Base-by-base conservation (phyloP, 2,113 vertebrate genomes). In the Oceanodroma tethys region DNA sequence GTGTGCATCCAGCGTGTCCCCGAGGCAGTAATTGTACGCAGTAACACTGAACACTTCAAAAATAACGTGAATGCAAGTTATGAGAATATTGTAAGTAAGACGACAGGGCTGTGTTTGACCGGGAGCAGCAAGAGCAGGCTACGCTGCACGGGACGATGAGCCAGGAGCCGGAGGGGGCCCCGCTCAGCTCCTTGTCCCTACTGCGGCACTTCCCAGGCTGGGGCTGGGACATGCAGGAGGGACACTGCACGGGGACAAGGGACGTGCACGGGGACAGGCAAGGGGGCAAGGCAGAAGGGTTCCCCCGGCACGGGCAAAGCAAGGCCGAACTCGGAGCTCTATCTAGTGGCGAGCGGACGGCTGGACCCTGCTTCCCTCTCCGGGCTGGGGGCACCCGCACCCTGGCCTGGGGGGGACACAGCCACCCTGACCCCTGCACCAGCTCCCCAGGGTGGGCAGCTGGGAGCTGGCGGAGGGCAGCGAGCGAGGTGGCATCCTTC, bases 11-110 rank as follows among this genome's bases (percentile, higher is more conserved):
- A 3, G 34, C 0, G 19, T 11, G 82, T 52, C 81, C 3, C 53
- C 4, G 15, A 10, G 52, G 87, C 22, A 8, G 40, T 8, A 5
- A 21, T 2, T 14, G 48, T 11, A 15, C 0, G 27, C 21, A 5
- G 27, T 10, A 10, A 26, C 27, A 8, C 38, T 2, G 16, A 45
- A 63, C 7, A 3, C 48, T 45, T 11, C 1, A 58, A 10, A 21
- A 55, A 52, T 19, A 16, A 8, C 0, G 2, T 38, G 16, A 5
- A 3, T 7, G 3, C 0, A 0, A 38, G 5, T 19, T 16, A 5
- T 36, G 72, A 40, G 52, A 36, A 8, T 0, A 0, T 22, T 3
- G 27, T 34, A 30, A 36, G 23, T 9, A 13, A 10, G 74, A 38
- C 11, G 36, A 34, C 0, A 0, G 42, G 45, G 67, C 17, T 13